Base-by-base conservation (phyloP, 2,888 invertebrate species). In the Strigamia transsilvanica region DNA sequence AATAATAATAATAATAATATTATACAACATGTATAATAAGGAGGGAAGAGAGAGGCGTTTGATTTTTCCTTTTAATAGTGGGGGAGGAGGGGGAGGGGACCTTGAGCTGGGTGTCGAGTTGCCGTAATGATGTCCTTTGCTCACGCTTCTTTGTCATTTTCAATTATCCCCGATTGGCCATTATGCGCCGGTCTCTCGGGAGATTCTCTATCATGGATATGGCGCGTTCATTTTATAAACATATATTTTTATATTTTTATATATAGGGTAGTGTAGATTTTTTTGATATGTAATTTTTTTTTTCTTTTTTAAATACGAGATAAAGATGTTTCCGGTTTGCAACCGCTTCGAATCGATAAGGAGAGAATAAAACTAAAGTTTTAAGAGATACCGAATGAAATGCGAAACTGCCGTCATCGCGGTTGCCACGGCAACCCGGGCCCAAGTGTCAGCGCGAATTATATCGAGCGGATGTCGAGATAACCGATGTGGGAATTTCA, bases 401-500 rank as follows among this genome's bases (percentile, higher is more conserved):
- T 15, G 46, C 46, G 46, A 46, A 46, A 46, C 46, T 46, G 34
- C 46, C 46, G 46, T 46, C 46, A 15, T 46, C 46, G 46, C 46
- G 13, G 46, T 46, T 46, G 10, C 46, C 46, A 12, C 12, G 46
- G 46, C 46, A 46, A 46, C n/a, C n/a, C 46, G 46, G 46, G 10
- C 46, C 46, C 46, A 46, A 46, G 46, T 46, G 46, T 46, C 46
- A 46, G 46, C 46, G 46, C 46, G 46, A 46, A 46, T 46, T 46
- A 46, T 46, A 46, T 46, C 46, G 46, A 46, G 46, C 46, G 46
- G 46, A 46, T 46, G 46, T 46, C 46, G 46, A 46, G 46, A 46
- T 46, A 46, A 46, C 46, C 46, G 12, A 46, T 46, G 46, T 46
- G 46, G 46, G 46, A 46, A 46, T 46, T 46, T 46, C 46, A 46